Conservation (phyloP, 2,888 invertebrate genomes). For the Ormyrus thymus region DNA sequence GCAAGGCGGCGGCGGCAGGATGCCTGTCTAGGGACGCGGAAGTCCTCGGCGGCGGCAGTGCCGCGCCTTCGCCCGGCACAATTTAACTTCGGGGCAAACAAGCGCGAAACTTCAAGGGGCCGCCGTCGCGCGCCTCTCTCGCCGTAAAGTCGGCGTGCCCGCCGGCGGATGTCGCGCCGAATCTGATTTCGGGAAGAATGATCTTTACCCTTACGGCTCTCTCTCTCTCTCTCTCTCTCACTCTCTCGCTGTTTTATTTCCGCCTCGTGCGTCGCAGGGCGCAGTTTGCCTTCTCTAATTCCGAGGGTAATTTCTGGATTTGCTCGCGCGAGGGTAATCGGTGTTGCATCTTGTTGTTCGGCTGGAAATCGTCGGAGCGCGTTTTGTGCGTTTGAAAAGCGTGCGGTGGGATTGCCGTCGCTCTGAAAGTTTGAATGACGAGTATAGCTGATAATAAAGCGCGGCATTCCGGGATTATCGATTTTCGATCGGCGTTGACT, state of each 20-base stretch:
- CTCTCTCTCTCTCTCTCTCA: too few species aligned
- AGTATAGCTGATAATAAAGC: background rate
- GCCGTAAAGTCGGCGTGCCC: background rate
- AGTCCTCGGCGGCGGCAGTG: background rate
- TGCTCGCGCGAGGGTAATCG: background rate
- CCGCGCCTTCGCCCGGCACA: background rate
- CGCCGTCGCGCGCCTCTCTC: too few species aligned
- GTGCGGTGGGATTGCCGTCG: too few species aligned
- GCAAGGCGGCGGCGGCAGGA: background rate
- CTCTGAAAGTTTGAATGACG: background rate
- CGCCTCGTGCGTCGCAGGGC: background rate
- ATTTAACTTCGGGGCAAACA: constrained; percentile 19
- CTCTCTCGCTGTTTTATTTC: too few species aligned
- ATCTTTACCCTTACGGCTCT: constrained; percentile 2
- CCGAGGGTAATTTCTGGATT: constrained; percentile 2
- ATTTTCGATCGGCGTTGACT: constrained; percentile 3
- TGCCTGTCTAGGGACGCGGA: background rate
- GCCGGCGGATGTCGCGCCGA: background rate
- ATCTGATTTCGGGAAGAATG: constrained; percentile 20
- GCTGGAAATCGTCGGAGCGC: too few species aligned
- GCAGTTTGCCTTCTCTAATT: constrained; percentile 34
- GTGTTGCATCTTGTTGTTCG: too few species aligned
- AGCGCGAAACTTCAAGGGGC: background rate
- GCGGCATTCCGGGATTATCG: background rate
- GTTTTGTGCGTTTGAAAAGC: too few species aligned